Base-by-base conservation (phyloP, 2,888 invertebrate species). In the Megamerina dolium region DNA sequence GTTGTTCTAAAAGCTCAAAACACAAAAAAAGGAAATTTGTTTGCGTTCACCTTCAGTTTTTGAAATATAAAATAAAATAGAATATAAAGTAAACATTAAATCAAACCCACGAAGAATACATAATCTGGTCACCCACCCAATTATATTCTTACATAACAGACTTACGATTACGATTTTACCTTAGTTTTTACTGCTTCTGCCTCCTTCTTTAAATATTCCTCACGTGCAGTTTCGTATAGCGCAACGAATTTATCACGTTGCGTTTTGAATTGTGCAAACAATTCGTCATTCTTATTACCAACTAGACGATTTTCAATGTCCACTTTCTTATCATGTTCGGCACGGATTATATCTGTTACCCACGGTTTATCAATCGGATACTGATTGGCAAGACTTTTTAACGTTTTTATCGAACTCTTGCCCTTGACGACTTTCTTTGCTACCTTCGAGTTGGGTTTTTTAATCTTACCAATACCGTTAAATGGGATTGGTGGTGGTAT, bases 221-320 rank as follows among this genome's bases (percentile, higher is more conserved):
- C 66, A 47, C 77, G 75, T 3, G 78, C 78, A 37, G 73, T 68
- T 46, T 74, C 74, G 52, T 78, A 77, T 63, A 78, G 67, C 36
- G 73, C 72, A 32, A 73, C 75, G 53, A 79, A 79, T 56, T 76
- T 77, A 52, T 77, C 77, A 35, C 78, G 73, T 55, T 79, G 79
- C 34, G 74, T 74, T 57, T 77, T 75, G 56, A 76, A 80, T 38
- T 73, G 72, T 9, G 75, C 74, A 72, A 79, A 79, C 48, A 77
- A 75, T 12, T 74, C 73, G 46, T 75, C 74, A 39, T 73, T 72
- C 51, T 76, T 75, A 49, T 71, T 68, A 36, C 72, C 70, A 51
- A 69, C 70, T 5, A 72, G 56, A 18, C 64, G 63, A 52, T 73
- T 73, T 54, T 77, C 72, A 32, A 79, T 69, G 51, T 77, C 75